A percentile compares a stretch with the other conserved stretches of the same genome.
These are phyloP conservation scores for Thaumetopoea pityocampa DNA, from an alignment of 1,140 invertebrate genomes.

Conservation along the genomic window DNA sequence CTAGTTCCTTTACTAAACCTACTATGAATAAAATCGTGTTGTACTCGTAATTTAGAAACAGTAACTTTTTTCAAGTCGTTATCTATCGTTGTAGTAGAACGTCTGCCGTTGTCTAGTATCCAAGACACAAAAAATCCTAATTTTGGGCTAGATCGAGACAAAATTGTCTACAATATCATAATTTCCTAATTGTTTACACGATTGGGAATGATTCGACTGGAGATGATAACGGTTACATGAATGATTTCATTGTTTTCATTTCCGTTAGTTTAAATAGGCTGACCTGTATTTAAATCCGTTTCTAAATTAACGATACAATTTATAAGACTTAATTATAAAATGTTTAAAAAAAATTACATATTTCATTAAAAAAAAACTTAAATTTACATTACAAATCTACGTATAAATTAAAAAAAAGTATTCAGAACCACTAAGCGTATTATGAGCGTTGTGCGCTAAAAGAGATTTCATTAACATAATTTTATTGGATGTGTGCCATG, in stretches of 20 bases:
- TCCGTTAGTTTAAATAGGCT: background rate
- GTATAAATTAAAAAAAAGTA: constrained; percentile 51
- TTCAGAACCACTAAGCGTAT: constrained; percentile 60
- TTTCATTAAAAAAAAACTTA: constrained; percentile 38
- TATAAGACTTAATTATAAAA: constrained; percentile 28
- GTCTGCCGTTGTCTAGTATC: too few species aligned
- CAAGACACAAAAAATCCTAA: too few species aligned
- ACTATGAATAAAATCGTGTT: constrained; percentile 28
- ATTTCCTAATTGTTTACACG: too few species aligned
- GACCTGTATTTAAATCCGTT: constrained; percentile 9
- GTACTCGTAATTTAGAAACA: constrained; percentile 18
- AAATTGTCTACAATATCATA: too few species aligned
- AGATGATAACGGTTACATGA: too few species aligned
- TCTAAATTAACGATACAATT: constrained; percentile 10
- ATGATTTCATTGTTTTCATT: too few species aligned
- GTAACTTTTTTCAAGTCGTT: background rate
- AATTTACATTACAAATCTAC: constrained; percentile 39
- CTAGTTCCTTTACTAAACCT: constrained; percentile 65
- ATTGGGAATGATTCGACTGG: too few species aligned
- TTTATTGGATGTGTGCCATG: constrained; percentile 5
- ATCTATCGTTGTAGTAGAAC: too few species aligned
- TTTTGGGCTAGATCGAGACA: too few species aligned
- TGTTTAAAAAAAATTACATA: constrained; percentile 22
- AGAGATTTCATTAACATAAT: constrained; percentile 17
- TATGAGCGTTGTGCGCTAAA: constrained; percentile 44